Base-by-base conservation (phyloP, 1,140 invertebrate genomes). In the Scaptodrosophila lebanonensis region DNA sequence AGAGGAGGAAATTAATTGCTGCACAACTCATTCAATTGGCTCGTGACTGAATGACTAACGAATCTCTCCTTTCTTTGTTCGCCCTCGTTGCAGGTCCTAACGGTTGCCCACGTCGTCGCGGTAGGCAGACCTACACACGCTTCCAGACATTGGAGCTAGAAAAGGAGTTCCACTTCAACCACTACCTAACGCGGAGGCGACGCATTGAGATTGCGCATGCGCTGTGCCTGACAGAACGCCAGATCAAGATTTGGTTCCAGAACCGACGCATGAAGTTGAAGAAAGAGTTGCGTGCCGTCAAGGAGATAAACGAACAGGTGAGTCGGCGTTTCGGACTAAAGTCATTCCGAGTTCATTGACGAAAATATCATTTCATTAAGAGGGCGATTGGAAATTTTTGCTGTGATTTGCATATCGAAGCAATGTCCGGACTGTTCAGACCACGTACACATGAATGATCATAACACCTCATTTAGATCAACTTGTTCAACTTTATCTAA, bases 81-180 rank as follows among this genome's bases (percentile, higher is more conserved):
- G 33, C 30, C 4, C 27, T 43, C 1, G 35, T 91, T 93, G 65
- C 92, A 96, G 97, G 97, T 88, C 97, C 97, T 22, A 98, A 98
- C 87, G 96, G 96, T 33, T 98, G 97, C 88, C 97, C 97, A 49
- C 90, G 97, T 83, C 92, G 97, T 82, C 91, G 97, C 75, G 97
- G 97, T 40, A 91, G 97, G 53, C 97, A 99, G 88, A 99, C 97
- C 2, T 99, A 99, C 90, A 98, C 97, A 51, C 93, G 95, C 70
- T 97, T 97, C 90, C 95, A 97, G 88, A 97, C 95, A 1, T 88
- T 97, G 85, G 95, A 97, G 87, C 90, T 97, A 86, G 97, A 99
- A 88, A 99, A 99, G 88, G 97, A 99, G 89, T 99, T 99, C 88
- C 97, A 99, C 88, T 99, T 97, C 89, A 98, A 98, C 88, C 96